phyloP scores from a whole-genome alignment of 2,113 vertebrate genomes.

The Epinephelus cyanopodus region DNA sequence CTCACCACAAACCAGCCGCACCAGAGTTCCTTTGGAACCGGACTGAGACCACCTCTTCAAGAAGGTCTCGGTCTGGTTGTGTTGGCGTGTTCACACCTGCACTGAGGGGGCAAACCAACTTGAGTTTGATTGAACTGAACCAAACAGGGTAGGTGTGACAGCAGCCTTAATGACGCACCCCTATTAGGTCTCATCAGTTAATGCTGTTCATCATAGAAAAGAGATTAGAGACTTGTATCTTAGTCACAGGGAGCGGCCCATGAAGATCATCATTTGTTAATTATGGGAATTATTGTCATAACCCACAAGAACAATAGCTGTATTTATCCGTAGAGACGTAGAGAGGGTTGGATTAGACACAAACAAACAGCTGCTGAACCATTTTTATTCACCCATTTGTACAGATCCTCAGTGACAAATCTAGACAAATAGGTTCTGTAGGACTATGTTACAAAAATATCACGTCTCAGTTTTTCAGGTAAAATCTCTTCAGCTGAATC shows the following conservation, averaged over 20 bases:
- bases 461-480: constrained; percentile 22
- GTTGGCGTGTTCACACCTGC: too few species aligned
- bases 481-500: constrained; percentile 7
- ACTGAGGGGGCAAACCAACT: too few species aligned
- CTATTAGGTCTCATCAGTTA: neutral
- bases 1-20: too few species aligned
- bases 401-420: constrained; percentile 50
- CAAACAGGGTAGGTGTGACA: too few species aligned
- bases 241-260: neutral
- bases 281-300: neutral
- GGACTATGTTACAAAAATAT: constrained; percentile 68
- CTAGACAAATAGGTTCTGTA: constrained; percentile 34
- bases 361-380: neutral
- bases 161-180: too few species aligned
- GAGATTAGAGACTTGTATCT: neutral
- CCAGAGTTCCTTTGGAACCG: too few species aligned
- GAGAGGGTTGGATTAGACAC: neutral
- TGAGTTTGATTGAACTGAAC: too few species aligned
- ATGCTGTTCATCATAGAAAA: neutral
- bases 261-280: neutral
- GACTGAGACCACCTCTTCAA: too few species aligned
- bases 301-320: neutral
- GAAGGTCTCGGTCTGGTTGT: too few species aligned
- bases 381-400: constrained; percentile 60
- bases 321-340: neutral